Evolutionary conservation across 1,140 invertebrate species (phyloP).

Genomic region (Limonius californicus): DNA sequence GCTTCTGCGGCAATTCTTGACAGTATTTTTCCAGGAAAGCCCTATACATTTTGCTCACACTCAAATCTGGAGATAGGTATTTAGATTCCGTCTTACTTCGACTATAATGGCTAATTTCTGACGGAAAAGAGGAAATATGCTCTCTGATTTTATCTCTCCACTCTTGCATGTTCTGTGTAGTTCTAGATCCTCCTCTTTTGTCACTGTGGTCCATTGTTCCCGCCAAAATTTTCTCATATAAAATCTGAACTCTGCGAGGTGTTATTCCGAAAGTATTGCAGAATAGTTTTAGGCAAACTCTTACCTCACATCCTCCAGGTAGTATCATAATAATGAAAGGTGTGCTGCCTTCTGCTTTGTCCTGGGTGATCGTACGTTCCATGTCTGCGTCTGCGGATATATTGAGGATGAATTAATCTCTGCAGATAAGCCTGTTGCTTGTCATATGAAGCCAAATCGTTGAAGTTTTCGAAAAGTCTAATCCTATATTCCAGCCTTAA

Average conservation of each 20-base stretch:
- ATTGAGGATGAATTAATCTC: neutral
- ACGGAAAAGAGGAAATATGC: neutral
- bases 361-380: no score
- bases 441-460: neutral
- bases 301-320: no score
- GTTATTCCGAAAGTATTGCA: neutral
- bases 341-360: no score
- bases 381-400: no score
- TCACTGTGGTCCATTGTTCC: neutral
- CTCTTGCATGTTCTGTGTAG: neutral
- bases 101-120: neutral
- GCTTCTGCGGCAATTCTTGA: no score
- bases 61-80: neutral
- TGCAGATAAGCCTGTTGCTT: neutral
- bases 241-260: neutral
- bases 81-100: neutral
- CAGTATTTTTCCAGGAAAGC: neutral
- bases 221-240: neutral
- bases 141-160: neutral
- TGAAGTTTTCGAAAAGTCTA: no score
- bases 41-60: neutral
- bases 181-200: neutral
- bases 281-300: no score
- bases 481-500: no score
- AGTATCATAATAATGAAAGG: no score